Conservation (phyloP, 2,888 invertebrate species). For the Cephus pulcher region DNA sequence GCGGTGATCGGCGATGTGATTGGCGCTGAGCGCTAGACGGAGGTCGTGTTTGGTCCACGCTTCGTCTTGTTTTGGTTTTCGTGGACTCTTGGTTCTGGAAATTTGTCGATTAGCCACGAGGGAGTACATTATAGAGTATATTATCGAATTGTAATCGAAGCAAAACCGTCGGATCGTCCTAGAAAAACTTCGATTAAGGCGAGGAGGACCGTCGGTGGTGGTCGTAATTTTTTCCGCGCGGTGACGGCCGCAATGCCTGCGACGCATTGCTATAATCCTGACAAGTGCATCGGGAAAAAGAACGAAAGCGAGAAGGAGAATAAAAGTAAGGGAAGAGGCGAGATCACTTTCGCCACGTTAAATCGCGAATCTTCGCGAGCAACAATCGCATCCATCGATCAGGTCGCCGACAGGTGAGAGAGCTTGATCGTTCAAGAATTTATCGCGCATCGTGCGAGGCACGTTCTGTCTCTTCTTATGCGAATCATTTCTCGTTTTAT, state of each 20-base stretch:
- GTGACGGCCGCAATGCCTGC: conserved; percentile 52
- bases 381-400: conserved; percentile 20
- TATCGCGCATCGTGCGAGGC: background rate
- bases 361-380: conserved; percentile 15
- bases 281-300: conserved; percentile 37
- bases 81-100: conserved; percentile 39
- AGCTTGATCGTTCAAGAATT: background rate
- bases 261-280: conserved; percentile 41
- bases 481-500: background rate
- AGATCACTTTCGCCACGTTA: background rate
- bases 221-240: conserved; percentile 13
- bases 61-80: conserved; percentile 24
- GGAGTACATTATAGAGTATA: background rate
- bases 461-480: background rate
- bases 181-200: background rate
- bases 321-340: conserved; percentile 19
- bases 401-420: conserved; percentile 32
- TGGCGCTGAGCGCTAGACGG: conserved; percentile 49
- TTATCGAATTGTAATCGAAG: background rate
- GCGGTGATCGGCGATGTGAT: conserved; percentile 58
- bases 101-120: conserved; percentile 23
- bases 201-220: conserved; percentile 20
- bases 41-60: conserved; percentile 17
- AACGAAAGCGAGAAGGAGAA: conserved; percentile 13
- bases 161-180: background rate